Conservation (phyloP, 2,797 vertebrate species). For the Molossus alvarezi region DNA sequence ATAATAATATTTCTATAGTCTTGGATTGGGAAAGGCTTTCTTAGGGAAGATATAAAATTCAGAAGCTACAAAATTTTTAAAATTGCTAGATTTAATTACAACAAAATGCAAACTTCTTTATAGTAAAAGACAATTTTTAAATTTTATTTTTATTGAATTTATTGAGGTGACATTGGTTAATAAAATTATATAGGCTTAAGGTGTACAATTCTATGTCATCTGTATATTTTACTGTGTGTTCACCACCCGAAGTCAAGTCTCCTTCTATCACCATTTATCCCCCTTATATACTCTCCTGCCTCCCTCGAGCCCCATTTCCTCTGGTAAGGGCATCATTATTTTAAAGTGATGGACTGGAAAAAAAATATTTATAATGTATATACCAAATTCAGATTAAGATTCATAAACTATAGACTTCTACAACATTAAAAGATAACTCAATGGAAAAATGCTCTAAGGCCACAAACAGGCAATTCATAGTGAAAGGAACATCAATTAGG, state of each 20-base stretch:
- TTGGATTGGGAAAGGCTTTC: background rate
- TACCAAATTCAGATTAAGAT: constrained; percentile 5
- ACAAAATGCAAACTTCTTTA: constrained; percentile 35
- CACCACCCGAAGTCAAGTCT: background rate
- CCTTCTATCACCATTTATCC: background rate
- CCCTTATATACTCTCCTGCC: background rate
- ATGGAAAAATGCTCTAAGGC: constrained; percentile 1
- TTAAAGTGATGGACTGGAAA: background rate
- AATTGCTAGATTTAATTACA: background rate
- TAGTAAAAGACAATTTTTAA: background rate
- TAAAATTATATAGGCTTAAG: background rate
- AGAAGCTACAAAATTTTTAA: constrained; percentile 21
- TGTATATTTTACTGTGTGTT: background rate
- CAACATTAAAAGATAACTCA: background rate
- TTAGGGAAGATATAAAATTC: constrained; percentile 30
- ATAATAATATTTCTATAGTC: constrained; percentile 19
- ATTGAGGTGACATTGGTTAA: background rate
- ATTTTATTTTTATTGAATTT: background rate
- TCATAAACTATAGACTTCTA: background rate
- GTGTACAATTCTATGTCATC: background rate
- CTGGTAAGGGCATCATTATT: background rate
- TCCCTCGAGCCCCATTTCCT: background rate
- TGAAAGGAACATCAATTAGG: background rate
- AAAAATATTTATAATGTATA: constrained; percentile 45
- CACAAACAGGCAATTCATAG: background rate